Conservation (phyloP, 2,888 invertebrate species). For the Cephalotes varians region DNA sequence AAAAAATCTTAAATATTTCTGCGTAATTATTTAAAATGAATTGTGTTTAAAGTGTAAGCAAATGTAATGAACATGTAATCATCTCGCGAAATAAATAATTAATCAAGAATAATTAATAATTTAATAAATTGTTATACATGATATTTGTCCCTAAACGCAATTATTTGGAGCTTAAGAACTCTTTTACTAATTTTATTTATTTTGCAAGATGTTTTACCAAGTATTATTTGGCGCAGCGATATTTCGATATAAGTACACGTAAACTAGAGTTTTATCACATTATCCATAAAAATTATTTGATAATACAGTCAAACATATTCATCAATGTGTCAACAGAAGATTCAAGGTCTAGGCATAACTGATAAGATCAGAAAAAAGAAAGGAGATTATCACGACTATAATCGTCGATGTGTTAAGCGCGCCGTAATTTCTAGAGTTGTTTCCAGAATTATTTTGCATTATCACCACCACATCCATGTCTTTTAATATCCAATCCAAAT, state of each 20-base stretch:
- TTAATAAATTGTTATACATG: neutral
- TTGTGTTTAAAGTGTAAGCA: neutral
- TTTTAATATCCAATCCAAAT: constrained; percentile 73
- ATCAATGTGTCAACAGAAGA: neutral
- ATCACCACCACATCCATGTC: neutral
- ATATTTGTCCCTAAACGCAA: neutral
- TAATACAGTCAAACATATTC: neutral
- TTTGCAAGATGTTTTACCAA: neutral
- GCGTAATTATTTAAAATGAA: neutral
- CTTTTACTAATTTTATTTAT: neutral
- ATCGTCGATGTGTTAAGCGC: neutral
- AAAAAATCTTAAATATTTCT: neutral
- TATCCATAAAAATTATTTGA: neutral
- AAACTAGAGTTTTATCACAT: neutral
- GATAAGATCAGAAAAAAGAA: neutral
- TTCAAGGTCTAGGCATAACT: neutral
- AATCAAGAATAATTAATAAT: neutral
- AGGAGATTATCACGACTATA: neutral
- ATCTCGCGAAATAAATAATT: neutral
- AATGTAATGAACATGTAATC: neutral
- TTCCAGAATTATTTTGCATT: neutral
- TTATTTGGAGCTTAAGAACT: neutral
- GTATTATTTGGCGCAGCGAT: neutral
- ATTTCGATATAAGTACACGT: neutral
- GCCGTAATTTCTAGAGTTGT: neutral